Evolutionary conservation across 2,113 vertebrate genomes (phyloP), one percentile per base, ranked within the genome.

Genomic region (Seriola aureovittata): DNA sequence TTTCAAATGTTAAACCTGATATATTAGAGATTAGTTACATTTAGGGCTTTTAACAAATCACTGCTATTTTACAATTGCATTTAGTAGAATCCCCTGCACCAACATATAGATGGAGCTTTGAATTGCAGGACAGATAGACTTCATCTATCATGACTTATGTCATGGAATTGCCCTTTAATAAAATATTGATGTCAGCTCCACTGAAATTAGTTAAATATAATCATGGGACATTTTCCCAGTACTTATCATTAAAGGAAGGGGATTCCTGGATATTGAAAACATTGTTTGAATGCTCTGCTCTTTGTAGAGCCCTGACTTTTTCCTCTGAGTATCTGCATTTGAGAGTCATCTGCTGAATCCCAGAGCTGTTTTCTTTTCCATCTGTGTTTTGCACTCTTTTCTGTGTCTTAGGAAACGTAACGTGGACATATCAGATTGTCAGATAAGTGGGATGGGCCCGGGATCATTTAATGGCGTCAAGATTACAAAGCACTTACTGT

Each of bases 401-500:
- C 52, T 77, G 50, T 84, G 82, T 88, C 75, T 84, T 75, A 83
- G 84, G 73, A 76, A 87, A 78, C 36, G 44, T 86, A 55, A 67
- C 7, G 13, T 75, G 78, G 86, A 94, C 93, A 92, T 93, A 91
- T 94, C 91, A 88, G 74, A 85, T 84, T 85, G 74, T 88, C n/a
- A 52, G 81, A 73, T 55, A 66, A 76, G 71, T 13, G 58, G 82
- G 71, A 77, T 75, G 78, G 72, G 85, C 60, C 71, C 59, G 89
- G 74, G 87, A 85, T 71, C 55, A 82, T 81, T 68, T 65, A 90
- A 81, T 59, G 76, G 82, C 69, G 82, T 82, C 58, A 88, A 85
- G 79, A 91, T 91, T 93, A 84, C 86, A 82, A 95, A 96, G 95
- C 95, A 96, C 95, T 96, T 96, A 95, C 91, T 94, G 86, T 94